Percentiles rank a stretch among this genome's conserved stretches.
Evolutionary conservation across 2,797 vertebrate genomes (phyloP).

Genomic region (Leontopithecus rosalia): DNA sequence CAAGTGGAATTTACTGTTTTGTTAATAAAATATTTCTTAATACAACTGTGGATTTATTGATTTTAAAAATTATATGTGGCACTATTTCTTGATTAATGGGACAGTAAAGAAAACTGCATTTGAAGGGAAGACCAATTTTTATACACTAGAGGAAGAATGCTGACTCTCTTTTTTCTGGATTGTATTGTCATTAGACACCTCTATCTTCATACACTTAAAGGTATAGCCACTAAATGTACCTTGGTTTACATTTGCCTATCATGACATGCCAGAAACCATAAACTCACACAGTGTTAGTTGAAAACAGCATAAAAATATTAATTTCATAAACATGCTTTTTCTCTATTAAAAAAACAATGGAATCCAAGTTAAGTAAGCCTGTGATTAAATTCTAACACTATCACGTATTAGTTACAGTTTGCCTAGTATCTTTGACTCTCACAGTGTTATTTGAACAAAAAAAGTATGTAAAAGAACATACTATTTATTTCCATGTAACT

Average conservation of each 20-base stretch:
- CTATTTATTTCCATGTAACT: neutral
- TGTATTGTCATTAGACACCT: neutral
- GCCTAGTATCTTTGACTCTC: neutral
- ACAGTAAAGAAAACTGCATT: neutral
- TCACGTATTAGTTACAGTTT: neutral
- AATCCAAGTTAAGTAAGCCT: neutral
- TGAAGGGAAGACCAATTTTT: neutral
- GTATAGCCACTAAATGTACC: neutral
- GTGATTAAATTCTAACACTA: neutral
- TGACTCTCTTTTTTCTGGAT: neutral
- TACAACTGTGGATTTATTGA: slow-evolving; percentile 84
- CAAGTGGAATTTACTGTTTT: slow-evolving; percentile 93
- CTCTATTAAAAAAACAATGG: neutral
- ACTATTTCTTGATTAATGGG: neutral
- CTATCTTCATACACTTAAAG: neutral
- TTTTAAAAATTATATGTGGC: neutral
- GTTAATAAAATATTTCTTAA: slow-evolving; percentile 94
- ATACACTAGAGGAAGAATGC: neutral
- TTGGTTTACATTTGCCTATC: neutral
- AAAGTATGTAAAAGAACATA: neutral
- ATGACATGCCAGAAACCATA: neutral
- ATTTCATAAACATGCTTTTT: neutral
- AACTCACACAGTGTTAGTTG: neutral
- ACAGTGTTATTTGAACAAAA: neutral
- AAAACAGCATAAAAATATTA: neutral